These are phyloP conservation scores for Volucella bombylans DNA, from an alignment of 2,888 invertebrate genomes.

Conservation along the genomic window DNA sequence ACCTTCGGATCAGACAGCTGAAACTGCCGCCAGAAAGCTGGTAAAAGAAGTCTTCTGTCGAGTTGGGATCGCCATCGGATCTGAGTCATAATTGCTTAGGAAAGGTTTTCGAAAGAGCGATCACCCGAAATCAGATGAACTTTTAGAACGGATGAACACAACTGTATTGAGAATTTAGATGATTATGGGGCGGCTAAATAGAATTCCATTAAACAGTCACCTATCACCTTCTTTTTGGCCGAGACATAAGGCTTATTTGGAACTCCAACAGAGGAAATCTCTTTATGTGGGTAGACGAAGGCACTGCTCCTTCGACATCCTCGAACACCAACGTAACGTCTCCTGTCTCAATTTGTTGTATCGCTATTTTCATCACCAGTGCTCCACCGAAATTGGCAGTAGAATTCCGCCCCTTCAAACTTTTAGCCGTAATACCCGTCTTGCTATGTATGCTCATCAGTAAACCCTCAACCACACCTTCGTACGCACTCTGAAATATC, in stretches of 20 bases:
- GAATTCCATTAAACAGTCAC: conserved; percentile 16
- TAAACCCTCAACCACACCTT: no score
- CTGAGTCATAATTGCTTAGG: not conserved
- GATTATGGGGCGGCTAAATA: not conserved
- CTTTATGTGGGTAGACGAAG: not conserved
- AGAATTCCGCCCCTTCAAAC: no score
- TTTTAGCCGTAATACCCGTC: no score
- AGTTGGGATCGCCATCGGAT: conserved; percentile 6
- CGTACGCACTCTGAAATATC: no score
- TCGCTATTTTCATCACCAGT: no score
- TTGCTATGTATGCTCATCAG: no score
- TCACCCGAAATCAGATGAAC: conserved; percentile 17
- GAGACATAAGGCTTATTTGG: not conserved
- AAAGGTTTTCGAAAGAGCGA: not conserved
- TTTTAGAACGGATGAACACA: conserved; percentile 7
- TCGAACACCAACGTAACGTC: no score
- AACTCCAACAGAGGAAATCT: not conserved
- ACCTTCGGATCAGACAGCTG: conserved; percentile 7
- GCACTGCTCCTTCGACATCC: no score
- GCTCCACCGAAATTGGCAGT: no score
- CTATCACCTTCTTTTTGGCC: conserved; percentile 9
- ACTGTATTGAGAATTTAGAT: not conserved
- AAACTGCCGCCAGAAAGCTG: not conserved
- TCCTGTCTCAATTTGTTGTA: no score
- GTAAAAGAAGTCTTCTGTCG: conserved; percentile 4